Percentiles rank a stretch among this genome's conserved stretches.
Evolutionary conservation across 2,797 vertebrate species (phyloP).

Genomic region (Intellagama lesueurii): DNA sequence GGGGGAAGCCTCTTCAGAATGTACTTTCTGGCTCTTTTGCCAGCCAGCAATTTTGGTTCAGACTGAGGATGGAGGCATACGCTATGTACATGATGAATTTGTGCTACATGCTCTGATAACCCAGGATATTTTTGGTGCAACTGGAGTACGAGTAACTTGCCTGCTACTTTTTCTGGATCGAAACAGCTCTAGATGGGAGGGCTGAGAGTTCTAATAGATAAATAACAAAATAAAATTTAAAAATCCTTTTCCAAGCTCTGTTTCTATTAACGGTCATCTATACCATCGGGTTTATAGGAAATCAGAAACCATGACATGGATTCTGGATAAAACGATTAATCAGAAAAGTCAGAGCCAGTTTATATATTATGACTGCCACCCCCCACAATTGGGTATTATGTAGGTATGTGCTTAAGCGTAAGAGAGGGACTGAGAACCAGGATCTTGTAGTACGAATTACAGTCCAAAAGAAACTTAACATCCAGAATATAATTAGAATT

Average conservation of each 20-base stretch:
- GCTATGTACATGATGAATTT: not conserved
- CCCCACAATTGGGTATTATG: not conserved
- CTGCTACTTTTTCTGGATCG: not conserved
- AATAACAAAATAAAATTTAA: too few species aligned
- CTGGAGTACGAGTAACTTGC: not conserved
- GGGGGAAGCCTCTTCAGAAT: not conserved
- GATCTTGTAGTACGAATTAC: not conserved
- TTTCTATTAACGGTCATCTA: not conserved
- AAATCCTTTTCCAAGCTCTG: too few species aligned
- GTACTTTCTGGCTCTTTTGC: conserved; percentile 26
- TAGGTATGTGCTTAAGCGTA: too few species aligned
- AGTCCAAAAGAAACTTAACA: not conserved
- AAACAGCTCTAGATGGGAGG: not conserved
- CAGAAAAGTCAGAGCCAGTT: not conserved
- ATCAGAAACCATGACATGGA: not conserved
- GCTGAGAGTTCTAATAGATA: too few species aligned
- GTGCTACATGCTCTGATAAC: conserved; percentile 22
- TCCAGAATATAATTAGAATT: not conserved
- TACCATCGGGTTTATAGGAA: not conserved
- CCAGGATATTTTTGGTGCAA: not conserved
- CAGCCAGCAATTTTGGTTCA: conserved; percentile 35
- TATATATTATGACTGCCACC: not conserved
- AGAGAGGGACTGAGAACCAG: not conserved
- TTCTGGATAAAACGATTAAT: not conserved
- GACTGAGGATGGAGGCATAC: not conserved